Evolutionary conservation across 2,888 invertebrate species (phyloP).

Genomic region (Oxycera nigricornis): DNA sequence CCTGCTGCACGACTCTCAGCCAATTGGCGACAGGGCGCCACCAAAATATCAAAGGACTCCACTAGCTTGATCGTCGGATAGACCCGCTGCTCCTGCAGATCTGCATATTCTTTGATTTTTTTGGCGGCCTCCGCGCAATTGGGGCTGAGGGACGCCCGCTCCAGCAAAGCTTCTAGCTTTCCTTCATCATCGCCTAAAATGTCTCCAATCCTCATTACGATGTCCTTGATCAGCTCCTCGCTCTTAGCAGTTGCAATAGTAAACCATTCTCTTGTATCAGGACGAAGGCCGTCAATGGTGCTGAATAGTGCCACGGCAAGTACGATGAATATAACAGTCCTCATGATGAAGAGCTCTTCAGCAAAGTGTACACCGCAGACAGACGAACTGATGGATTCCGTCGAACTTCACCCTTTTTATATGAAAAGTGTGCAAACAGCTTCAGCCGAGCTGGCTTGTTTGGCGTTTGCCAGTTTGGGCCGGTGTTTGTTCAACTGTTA

Average conservation of each 20-base stretch:
- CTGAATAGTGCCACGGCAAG: neutral
- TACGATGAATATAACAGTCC: neutral
- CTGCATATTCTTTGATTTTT: neutral
- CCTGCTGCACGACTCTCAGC: neutral
- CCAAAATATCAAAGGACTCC: neutral
- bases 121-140: neutral
- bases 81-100: too few species aligned
- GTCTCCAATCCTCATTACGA: neutral
- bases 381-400: neutral
- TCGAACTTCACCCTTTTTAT: neutral
- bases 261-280: slow-evolving; percentile 1
- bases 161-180: neutral
- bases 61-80: neutral
- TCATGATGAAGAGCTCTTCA: neutral
- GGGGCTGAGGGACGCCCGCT: neutral
- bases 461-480: neutral
- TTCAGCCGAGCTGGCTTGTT: neutral
- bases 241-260: neutral
- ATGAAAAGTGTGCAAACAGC: neutral
- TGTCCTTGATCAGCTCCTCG: neutral
- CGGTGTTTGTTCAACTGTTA: neutral
- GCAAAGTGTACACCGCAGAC: neutral
- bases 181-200: neutral
- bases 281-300: neutral
- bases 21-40: slow-evolving; percentile 7